Conservation (phyloP, 2,797 vertebrate species). For the Alosa sapidissima region DNA sequence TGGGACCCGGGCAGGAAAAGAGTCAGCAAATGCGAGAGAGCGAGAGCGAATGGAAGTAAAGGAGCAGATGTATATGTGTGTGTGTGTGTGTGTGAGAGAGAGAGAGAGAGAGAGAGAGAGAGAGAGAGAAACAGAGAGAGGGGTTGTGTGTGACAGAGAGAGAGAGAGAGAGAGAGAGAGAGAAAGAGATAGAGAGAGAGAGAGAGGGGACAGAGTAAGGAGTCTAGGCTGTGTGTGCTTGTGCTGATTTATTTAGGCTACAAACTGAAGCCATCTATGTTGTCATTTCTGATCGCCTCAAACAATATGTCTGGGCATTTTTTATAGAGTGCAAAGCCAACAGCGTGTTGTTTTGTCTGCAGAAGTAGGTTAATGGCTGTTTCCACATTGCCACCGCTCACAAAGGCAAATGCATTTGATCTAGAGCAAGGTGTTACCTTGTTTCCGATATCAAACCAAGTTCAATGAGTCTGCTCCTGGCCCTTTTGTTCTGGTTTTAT, state of each 20-base stretch:
- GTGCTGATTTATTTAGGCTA: not conserved
- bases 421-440: conserved; percentile 15
- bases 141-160: conserved; percentile 28
- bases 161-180: not conserved
- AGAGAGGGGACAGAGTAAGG: not conserved
- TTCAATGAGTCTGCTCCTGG: not conserved
- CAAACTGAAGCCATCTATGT: not conserved
- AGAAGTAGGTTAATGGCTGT: conserved; percentile 16
- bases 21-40: conserved; percentile 41
- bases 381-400: not conserved
- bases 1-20: conserved; percentile 43
- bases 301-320: not conserved
- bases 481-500: conserved; percentile 5
- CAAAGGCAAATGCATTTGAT: not conserved
- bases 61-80: conserved; percentile 47
- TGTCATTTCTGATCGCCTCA: conserved; percentile 10
- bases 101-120: not conserved
- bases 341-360: not conserved
- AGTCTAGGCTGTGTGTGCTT: conserved; percentile 44
- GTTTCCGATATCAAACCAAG: not conserved
- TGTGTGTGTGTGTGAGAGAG: conserved; percentile 38
- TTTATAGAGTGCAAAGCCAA: conserved; percentile 15
- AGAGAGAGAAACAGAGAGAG: not conserved
- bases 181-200: not conserved
- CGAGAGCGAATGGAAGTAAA: conserved; percentile 30